Base-by-base conservation (phyloP, 2,113 vertebrate genomes). In the Emydura subglobosa region DNA sequence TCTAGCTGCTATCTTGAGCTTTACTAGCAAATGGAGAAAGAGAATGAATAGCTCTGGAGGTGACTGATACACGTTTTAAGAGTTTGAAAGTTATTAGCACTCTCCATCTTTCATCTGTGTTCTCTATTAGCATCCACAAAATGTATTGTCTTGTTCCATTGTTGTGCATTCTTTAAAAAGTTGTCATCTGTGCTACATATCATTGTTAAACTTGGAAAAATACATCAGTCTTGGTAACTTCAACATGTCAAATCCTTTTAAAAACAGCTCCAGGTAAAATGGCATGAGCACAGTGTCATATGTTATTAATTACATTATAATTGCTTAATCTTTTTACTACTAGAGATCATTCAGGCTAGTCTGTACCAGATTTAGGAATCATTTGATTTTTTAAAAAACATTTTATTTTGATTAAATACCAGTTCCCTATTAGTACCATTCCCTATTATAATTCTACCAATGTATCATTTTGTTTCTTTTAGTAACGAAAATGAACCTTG, bases 231-330 rank as follows among this genome's bases (percentile, higher is more conserved):
- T 59, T 86, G 61, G 49, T 74, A 50, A 92, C 82, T 82, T 93
- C 84, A 82, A 10, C 50, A 84, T 94, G 95, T 85, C 91, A 81
- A 79, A 82, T 82, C 79, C n/a, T 87, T 91, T 96, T 91, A 95
- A 51, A 90, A 80, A 79, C 55, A 78, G 53, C 47, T 57, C 72
- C 24, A 22, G 25, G 53, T 61, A 90, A 85, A 95, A 55, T 44
- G 24, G 31, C 82, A 59, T 4, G 55, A 97, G 47, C 29, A 8
- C 2, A 50, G 31, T 19, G 4, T 47, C 96, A 86, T 83, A 54
- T 93, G 96, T 94, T 85, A 88, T 87, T 90, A 82, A 91, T 95
- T 92, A 85, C 61, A 39, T 42, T n/a, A 19, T 51, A 79, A 80
- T 22, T 50, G 84, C 85, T 79, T 94, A 95, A 91, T 89, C 93